Percentiles rank a stretch among this genome's conserved stretches.
Conservation (phyloP, 1,140 invertebrate genomes). For the Acromyrmex echinatior region DNA sequence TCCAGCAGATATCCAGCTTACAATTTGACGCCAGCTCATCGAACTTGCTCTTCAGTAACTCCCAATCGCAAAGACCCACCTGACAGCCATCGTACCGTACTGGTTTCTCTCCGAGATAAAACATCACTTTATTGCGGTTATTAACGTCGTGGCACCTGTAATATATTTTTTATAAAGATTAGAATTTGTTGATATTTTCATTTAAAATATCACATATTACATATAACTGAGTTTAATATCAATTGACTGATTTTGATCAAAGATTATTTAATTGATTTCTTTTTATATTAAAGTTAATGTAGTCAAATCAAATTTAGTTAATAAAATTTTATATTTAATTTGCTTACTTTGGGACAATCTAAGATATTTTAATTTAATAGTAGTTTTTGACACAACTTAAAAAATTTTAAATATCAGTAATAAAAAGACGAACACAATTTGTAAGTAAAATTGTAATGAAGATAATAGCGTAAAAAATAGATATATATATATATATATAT, state of each 20-base stretch:
- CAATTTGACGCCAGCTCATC: constrained; percentile 72
- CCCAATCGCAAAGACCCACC: constrained; percentile 87
- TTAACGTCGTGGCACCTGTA: constrained; percentile 81
- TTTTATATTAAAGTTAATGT: too few relatives aligned
- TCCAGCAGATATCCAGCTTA: constrained; percentile 77
- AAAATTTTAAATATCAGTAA: not conserved
- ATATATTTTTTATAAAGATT: not conserved
- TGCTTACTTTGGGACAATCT: not conserved
- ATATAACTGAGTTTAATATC: not conserved
- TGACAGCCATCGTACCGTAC: constrained; percentile 84
- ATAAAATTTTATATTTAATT: not conserved
- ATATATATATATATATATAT: not conserved
- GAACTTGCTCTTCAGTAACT: constrained; percentile 84
- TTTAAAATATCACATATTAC: not conserved
- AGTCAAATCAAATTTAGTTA: too few relatives aligned
- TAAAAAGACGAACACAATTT: not conserved
- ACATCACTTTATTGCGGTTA: constrained; percentile 85
- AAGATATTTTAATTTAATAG: not conserved
- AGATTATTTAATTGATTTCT: too few relatives aligned
- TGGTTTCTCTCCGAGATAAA: constrained; percentile 85
- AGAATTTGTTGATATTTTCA: constrained; percentile 50
- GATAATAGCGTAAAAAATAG: not conserved
- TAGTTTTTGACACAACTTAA: not conserved
- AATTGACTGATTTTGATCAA: not conserved
- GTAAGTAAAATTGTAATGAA: not conserved